Evolutionary conservation across 23 tunicate genomes (phyloP).

Genomic region (Clavelina lepadiformis): DNA sequence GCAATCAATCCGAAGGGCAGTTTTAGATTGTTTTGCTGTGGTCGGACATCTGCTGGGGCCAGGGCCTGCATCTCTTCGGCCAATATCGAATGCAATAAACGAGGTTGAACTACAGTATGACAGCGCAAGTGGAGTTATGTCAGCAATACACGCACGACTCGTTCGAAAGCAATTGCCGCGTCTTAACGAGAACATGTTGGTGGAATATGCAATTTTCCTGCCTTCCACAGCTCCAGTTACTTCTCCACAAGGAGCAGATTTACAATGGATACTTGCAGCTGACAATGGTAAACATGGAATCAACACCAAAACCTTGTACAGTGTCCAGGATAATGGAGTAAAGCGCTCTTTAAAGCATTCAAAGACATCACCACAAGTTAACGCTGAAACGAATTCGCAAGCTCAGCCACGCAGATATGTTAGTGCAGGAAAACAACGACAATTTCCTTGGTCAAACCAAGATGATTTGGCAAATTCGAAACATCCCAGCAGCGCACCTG

Average conservation of each 20-base stretch:
- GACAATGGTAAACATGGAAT: conserved; percentile 4
- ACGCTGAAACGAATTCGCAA: conserved; percentile 2
- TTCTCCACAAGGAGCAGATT: conserved; percentile 61
- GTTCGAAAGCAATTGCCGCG: conserved; percentile 60
- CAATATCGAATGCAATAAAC: conserved; percentile 55
- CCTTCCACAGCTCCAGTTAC: conserved; percentile 23
- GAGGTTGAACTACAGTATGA: conserved; percentile 57
- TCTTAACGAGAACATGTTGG: conserved; percentile 52
- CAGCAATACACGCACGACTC: conserved; percentile 76
- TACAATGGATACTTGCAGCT: conserved; percentile 65
- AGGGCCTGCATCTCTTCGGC: conserved; percentile 8
- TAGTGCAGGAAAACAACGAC: conserved; percentile 81
- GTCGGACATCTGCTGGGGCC: conserved; percentile 32
- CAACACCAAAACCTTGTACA: conserved; percentile 1
- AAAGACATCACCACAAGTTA: too few relatives aligned
- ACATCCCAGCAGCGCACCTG: conserved; percentile 84
- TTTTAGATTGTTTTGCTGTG: conserved; percentile 82
- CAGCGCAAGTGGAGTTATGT: conserved; percentile 79
- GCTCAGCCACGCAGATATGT: conserved; percentile 32
- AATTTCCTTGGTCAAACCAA: conserved; percentile 74
- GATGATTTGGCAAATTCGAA: conserved; percentile 2
- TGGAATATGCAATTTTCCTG: conserved; percentile 67
- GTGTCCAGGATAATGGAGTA: too few relatives aligned
- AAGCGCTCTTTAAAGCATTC: too few relatives aligned
- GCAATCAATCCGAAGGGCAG: conserved; percentile 45